Percentiles rank a stretch among this genome's conserved stretches.
Evolutionary conservation across 2,888 invertebrate species (phyloP).

Genomic region (Agonopterix heracliana): DNA sequence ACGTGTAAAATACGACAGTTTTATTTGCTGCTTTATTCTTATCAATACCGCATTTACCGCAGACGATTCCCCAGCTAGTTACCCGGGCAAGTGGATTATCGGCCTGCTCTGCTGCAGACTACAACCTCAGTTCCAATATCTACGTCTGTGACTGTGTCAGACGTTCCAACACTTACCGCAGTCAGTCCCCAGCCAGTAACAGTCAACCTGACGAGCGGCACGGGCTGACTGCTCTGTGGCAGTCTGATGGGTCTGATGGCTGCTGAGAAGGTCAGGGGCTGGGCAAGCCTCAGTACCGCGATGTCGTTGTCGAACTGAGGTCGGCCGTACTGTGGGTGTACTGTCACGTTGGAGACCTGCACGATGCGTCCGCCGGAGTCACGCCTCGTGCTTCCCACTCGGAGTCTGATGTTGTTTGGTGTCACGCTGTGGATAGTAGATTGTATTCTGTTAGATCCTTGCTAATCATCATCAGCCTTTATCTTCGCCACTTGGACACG

Average conservation of each 20-base stretch:
- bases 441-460: no score
- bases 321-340: slow-evolving; percentile 55
- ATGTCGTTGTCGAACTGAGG: slow-evolving; percentile 67
- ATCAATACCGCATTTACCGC: no score
- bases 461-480: no score
- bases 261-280: slow-evolving; percentile 43
- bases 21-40: no score
- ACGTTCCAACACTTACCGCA: slow-evolving; percentile 41
- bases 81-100: no score
- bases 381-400: slow-evolving; percentile 64
- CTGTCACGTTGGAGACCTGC: slow-evolving; percentile 49
- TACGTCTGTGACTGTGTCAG: no score
- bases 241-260: slow-evolving; percentile 49
- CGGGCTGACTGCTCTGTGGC: slow-evolving; percentile 43
- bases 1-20: no score
- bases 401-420: slow-evolving; percentile 44
- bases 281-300: slow-evolving; percentile 49
- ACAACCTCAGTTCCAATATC: no score
- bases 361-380: slow-evolving; percentile 64
- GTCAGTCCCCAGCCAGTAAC: slow-evolving; percentile 71
- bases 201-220: slow-evolving; percentile 59
- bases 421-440: slow-evolving; percentile 29
- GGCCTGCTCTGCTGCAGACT: no score
- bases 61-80: no score
- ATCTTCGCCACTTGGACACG: no score